Percentiles rank a stretch among this genome's conserved stretches.
phyloP scores from a whole-genome alignment of 2,113 vertebrate genomes.

The Heterochromis multidens region DNA sequence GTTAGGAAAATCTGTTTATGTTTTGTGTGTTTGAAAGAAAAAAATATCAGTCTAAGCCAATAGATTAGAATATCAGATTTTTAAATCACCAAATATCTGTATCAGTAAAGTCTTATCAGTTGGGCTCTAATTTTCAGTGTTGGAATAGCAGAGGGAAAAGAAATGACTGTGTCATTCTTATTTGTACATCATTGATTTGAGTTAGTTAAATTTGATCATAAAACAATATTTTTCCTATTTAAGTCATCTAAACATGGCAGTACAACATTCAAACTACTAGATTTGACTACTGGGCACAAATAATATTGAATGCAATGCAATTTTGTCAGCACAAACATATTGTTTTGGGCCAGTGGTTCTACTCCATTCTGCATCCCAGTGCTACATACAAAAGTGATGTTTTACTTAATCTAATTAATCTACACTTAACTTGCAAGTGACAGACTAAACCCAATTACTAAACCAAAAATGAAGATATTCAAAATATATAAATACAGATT shows the following conservation, averaged over 20 bases:
- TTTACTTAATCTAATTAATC: background rate
- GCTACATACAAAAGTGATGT: background rate
- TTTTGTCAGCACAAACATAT: background rate
- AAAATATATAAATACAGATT: background rate
- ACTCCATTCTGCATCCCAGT: background rate
- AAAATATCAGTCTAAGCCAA: background rate
- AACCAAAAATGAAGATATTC: background rate
- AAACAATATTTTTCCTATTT: background rate
- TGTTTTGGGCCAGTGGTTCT: background rate
- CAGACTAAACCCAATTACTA: background rate
- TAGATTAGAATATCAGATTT: background rate
- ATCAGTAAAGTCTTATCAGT: background rate
- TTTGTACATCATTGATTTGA: background rate
- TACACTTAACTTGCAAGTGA: background rate
- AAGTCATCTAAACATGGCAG: background rate
- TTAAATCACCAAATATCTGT: background rate
- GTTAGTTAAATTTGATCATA: background rate
- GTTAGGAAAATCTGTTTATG: background rate
- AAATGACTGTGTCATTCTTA: rapidly evolving
- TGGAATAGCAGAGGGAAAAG: background rate
- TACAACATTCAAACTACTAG: background rate
- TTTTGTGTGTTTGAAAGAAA: background rate
- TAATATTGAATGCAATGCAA: background rate
- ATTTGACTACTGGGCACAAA: background rate
- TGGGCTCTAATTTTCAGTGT: background rate